Evolutionary conservation across 2,888 invertebrate species (phyloP).

Genomic region (Acanthococcus lagerstroemiae): DNA sequence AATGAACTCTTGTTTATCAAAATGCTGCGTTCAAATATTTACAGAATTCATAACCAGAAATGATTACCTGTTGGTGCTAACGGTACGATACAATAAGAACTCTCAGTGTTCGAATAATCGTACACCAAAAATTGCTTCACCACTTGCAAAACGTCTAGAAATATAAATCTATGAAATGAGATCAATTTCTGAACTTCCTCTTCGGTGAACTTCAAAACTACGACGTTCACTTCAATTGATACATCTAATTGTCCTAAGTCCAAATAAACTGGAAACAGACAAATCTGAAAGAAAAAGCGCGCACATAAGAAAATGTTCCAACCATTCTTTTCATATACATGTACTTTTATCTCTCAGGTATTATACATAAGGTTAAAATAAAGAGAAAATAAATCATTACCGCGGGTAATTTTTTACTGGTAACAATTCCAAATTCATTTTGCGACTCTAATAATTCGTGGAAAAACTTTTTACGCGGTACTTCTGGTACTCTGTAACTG

Average conservation of each 20-base stretch:
- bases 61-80: constrained; percentile 37
- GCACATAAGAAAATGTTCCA: neutral
- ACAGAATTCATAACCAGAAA: neutral
- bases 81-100: constrained; percentile 42
- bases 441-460: constrained; percentile 47
- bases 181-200: constrained; percentile 16
- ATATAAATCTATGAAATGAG: constrained; percentile 32
- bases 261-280: constrained; percentile 62
- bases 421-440: constrained; percentile 55
- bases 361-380: neutral
- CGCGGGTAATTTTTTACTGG: constrained; percentile 50
- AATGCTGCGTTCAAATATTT: neutral
- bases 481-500: constrained; percentile 44
- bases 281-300: constrained; percentile 40
- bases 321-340: no score
- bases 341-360: neutral
- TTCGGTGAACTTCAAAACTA: constrained; percentile 3
- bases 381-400: neutral
- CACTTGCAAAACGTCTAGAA: constrained; percentile 43
- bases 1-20: no score
- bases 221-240: constrained; percentile 37
- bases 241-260: constrained; percentile 50
- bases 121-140: constrained; percentile 41
- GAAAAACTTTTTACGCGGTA: constrained; percentile 47
- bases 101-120: constrained; percentile 9